Conservation (phyloP, 2,797 vertebrate species). For the Chrosomus eos region DNA sequence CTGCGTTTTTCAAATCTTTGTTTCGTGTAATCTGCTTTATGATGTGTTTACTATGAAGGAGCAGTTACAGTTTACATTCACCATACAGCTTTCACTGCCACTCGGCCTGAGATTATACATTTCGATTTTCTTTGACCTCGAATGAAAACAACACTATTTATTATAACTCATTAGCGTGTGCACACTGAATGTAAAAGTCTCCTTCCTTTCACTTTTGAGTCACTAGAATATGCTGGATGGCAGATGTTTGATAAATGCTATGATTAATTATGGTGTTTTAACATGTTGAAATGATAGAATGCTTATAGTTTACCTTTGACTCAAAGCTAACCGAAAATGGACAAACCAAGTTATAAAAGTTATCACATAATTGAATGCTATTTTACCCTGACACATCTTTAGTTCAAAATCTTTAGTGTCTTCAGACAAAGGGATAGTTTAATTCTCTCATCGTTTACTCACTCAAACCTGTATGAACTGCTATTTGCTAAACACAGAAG, state of each 20-base stretch:
- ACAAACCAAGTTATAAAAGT: neutral
- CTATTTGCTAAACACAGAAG: no score
- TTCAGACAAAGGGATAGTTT: neutral
- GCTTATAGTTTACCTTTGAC: neutral
- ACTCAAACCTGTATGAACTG: no score
- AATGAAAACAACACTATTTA: conserved; percentile 9
- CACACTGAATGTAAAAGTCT: conserved; percentile 11
- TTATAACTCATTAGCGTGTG: neutral
- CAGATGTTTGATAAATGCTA: neutral
- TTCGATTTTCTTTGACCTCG: neutral
- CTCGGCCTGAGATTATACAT: conserved; percentile 11
- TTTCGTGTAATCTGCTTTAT: conserved; percentile 1
- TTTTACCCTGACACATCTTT: neutral
- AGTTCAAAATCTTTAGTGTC: no score
- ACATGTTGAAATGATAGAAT: neutral
- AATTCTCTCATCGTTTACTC: no score
- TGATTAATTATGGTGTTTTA: neutral
- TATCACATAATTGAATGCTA: neutral
- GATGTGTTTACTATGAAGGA: conserved; percentile 15
- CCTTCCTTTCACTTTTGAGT: neutral
- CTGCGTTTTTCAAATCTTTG: neutral
- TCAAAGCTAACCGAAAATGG: neutral
- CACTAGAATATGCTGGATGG: neutral
- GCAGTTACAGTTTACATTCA: conserved; percentile 30
- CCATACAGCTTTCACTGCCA: conserved; percentile 54